phyloP scores from a whole-genome alignment of 92 coral and sea anemone genomes.

The Epizoanthus fatuus region DNA sequence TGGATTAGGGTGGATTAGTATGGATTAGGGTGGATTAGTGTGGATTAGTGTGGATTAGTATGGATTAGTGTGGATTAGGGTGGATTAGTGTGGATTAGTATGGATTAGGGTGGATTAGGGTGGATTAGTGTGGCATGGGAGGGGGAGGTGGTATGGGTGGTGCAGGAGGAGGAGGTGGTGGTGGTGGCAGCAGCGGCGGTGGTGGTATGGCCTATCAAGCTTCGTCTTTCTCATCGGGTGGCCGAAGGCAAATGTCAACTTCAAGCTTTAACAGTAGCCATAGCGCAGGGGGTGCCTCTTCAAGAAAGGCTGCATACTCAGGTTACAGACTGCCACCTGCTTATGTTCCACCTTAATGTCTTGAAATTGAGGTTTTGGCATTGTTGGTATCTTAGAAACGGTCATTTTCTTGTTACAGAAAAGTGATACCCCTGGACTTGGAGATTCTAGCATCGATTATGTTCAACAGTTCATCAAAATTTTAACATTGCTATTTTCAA shows the following conservation, averaged over 20 bases:
- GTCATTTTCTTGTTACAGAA: not conserved
- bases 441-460: constrained; percentile 3
- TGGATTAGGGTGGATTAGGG: too few species aligned
- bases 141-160: constrained; percentile 50
- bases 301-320: constrained; percentile 84
- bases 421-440: not conserved
- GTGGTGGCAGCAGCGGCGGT: constrained; percentile 52
- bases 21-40: too few species aligned
- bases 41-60: too few species aligned
- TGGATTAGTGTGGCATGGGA: constrained; percentile 30
- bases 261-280: constrained; percentile 65
- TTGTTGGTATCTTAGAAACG: not conserved
- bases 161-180: constrained; percentile 51
- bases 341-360: constrained; percentile 92
- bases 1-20: too few species aligned
- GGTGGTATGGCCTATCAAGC: constrained; percentile 83
- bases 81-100: too few species aligned
- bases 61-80: too few species aligned
- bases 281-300: constrained; percentile 61
- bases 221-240: constrained; percentile 63
- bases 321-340: constrained; percentile 99
- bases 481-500: not conserved
- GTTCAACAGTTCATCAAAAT: not conserved
- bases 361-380: not conserved
- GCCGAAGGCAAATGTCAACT: constrained; percentile 41